Evolutionary conservation across 2,888 invertebrate species (phyloP).

Genomic region (Tryphoninae sp.): DNA sequence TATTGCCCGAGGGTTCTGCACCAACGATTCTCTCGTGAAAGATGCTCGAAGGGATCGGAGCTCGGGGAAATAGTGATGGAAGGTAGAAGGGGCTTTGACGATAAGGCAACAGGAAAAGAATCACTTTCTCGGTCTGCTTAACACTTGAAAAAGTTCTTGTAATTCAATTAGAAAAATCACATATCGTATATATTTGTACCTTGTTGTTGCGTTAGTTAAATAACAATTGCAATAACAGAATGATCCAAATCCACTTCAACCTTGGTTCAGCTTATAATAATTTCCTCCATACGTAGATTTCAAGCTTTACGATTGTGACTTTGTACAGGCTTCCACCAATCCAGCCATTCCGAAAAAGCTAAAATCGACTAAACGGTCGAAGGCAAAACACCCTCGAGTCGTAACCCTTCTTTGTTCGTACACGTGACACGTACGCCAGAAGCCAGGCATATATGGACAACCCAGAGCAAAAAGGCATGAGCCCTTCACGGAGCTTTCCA

Average conservation of each 20-base stretch:
- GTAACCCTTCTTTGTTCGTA: slow-evolving; percentile 6
- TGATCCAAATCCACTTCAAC: too few species aligned
- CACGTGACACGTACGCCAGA: background rate
- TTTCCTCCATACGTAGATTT: too few species aligned
- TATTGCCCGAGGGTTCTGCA: slow-evolving; percentile 19
- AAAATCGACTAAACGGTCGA: too few species aligned
- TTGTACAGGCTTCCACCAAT: too few species aligned
- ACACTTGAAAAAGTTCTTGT: background rate
- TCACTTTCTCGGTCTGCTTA: slow-evolving; percentile 1
- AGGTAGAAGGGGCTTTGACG: slow-evolving; percentile 16
- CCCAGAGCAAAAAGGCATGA: background rate
- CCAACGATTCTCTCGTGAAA: slow-evolving; percentile 11
- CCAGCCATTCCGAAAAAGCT: too few species aligned
- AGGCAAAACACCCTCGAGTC: background rate
- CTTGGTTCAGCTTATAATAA: too few species aligned
- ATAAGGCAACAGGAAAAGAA: slow-evolving; percentile 25
- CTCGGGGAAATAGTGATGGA: slow-evolving; percentile 32
- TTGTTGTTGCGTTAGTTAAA: too few species aligned
- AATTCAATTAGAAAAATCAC: slow-evolving; percentile 7
- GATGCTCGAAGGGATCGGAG: slow-evolving; percentile 30
- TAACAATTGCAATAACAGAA: too few species aligned
- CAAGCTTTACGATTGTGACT: too few species aligned
- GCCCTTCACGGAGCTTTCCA: slow-evolving; percentile 10
- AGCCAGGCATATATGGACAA: background rate
- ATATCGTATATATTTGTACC: background rate